A percentile compares a stretch with the other conserved stretches of the same genome.
These are phyloP conservation scores for Bicyclus anynana DNA, from an alignment of 1,140 invertebrate genomes.

Conservation along the genomic window DNA sequence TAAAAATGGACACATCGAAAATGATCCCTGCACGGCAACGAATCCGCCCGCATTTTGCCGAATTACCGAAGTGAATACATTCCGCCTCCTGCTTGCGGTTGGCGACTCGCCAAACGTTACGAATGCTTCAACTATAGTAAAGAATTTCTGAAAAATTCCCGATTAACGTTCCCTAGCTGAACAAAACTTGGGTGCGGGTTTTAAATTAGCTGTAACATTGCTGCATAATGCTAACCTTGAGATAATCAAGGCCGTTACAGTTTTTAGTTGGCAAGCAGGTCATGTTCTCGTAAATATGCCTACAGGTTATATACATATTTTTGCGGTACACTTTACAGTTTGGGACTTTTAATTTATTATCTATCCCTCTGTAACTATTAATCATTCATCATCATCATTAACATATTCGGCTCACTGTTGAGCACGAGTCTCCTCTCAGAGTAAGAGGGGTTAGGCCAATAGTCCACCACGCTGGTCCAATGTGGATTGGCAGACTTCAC, in stretches of 20 bases:
- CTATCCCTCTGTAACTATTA: too few relatives aligned
- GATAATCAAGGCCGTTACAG: neutral
- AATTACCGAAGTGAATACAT: slow-evolving; percentile 1
- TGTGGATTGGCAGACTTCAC: too few relatives aligned
- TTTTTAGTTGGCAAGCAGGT: neutral
- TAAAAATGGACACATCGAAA: neutral
- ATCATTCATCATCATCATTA: too few relatives aligned
- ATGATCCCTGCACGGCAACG: neutral
- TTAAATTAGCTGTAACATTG: neutral
- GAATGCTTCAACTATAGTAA: neutral
- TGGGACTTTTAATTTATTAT: too few relatives aligned
- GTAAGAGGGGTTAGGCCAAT: too few relatives aligned
- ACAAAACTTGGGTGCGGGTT: neutral
- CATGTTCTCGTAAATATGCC: too few relatives aligned
- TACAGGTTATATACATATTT: too few relatives aligned
- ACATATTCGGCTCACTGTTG: too few relatives aligned
- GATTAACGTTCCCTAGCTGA: neutral
- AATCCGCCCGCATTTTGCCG: neutral
- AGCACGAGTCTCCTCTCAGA: too few relatives aligned
- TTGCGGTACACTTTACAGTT: too few relatives aligned
- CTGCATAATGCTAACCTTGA: neutral
- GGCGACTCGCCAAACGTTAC: neutral
- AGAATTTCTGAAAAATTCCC: neutral
- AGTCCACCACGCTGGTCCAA: too few relatives aligned
- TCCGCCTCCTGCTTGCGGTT: neutral